These are phyloP conservation scores for Amblyopsis hoosieri DNA, from an alignment of 2,797 vertebrate species.

Conservation along the genomic window DNA sequence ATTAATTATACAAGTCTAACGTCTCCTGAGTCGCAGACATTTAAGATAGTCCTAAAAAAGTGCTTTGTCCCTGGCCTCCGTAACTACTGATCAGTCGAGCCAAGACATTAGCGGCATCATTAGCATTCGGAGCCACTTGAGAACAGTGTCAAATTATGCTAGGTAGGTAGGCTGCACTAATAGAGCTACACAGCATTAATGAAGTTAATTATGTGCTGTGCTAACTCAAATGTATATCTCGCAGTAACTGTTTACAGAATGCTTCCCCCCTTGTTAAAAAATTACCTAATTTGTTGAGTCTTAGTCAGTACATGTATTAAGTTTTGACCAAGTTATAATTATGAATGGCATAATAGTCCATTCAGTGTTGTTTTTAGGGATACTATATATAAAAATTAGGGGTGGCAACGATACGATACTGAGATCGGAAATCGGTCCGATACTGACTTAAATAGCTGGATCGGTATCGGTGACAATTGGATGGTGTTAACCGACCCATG, in stretches of 20 bases:
- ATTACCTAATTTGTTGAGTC: too few species aligned
- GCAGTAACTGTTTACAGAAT: too few species aligned
- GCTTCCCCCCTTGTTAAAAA: too few species aligned
- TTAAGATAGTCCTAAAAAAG: constrained; percentile 39
- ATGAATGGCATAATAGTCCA: too few species aligned
- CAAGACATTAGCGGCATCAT: constrained; percentile 44
- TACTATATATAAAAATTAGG: not conserved
- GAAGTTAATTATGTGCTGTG: not conserved
- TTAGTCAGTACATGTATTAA: too few species aligned
- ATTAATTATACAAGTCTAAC: constrained; percentile 63
- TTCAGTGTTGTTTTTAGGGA: not conserved
- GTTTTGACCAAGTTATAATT: too few species aligned
- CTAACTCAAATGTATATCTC: too few species aligned
- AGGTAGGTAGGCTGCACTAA: constrained; percentile 35
- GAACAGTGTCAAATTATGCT: constrained; percentile 36
- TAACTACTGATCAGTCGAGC: constrained; percentile 53
- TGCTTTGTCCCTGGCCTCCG: constrained; percentile 31
- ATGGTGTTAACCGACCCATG: too few species aligned
- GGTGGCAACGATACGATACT: too few species aligned
- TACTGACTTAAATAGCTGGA: too few species aligned
- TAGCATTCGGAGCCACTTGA: constrained; percentile 47
- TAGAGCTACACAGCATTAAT: constrained; percentile 26
- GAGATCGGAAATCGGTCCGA: too few species aligned
- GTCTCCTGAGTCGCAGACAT: constrained; percentile 52
- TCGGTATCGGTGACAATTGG: too few species aligned